Percentiles rank a stretch among this genome's conserved stretches.
Conservation (phyloP, 2,113 vertebrate species). For the Odocoileus hemionus region DNA sequence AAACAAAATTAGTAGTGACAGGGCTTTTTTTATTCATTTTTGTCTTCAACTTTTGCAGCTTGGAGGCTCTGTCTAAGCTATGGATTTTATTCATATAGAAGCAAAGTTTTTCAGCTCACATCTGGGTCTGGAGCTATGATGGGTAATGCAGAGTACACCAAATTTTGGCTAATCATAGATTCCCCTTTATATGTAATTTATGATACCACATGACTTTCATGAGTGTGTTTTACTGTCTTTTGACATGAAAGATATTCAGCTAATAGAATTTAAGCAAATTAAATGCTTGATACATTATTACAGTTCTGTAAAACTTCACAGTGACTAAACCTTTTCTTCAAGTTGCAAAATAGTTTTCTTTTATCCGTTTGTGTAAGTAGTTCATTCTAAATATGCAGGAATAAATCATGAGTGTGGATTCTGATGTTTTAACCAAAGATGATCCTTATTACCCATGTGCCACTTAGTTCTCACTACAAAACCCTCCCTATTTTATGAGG, state of each 20-base stretch:
- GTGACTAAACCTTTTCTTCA: constrained; percentile 36
- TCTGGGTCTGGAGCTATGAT: neutral
- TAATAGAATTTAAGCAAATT: constrained; percentile 65
- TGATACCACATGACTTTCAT: constrained; percentile 36
- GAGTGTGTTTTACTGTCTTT: constrained; percentile 33
- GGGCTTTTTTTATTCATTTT: neutral
- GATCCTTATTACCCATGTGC: neutral
- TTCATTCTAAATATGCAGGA: neutral
- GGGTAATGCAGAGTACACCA: neutral
- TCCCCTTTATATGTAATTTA: constrained; percentile 55
- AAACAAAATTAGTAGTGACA: neutral
- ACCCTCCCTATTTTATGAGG: neutral
- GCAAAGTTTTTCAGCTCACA: neutral
- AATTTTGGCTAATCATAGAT: constrained; percentile 48
- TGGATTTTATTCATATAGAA: neutral
- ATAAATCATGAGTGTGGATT: constrained; percentile 36
- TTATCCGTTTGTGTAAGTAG: neutral
- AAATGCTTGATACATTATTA: constrained; percentile 55
- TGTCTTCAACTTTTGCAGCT: neutral
- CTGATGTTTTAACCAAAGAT: constrained; percentile 1
- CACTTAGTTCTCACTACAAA: neutral
- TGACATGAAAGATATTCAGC: constrained; percentile 60
- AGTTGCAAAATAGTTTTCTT: constrained; percentile 13
- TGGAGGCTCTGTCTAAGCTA: neutral
- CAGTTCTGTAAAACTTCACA: constrained; percentile 53